Base-by-base conservation (phyloP, 2,888 invertebrate genomes). In the Drosophila bunnanda region DNA sequence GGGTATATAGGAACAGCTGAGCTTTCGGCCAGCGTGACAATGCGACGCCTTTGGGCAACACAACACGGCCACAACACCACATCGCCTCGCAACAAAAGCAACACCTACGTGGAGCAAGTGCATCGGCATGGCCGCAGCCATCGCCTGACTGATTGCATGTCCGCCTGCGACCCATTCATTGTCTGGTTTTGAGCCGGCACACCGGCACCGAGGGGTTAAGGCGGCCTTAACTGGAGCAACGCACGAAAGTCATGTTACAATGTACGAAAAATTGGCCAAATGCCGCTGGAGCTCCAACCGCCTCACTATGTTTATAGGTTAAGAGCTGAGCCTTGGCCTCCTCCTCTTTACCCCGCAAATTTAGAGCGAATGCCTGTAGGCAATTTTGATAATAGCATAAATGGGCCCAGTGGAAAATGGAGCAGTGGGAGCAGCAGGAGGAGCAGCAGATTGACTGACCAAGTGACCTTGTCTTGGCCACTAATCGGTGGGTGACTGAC, bases 311-410 rank as follows among this genome's bases (percentile, higher is more conserved):
- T 83, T 83, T 83, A 78, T 83, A 86, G 83, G 83, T 83, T 86
- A 83, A 86, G 89, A 88, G 73, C 88, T 88, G 61, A 88, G 88
- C 87, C 83, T 88, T 88, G 83, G 82, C 86, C 56, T 57, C 53
- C n/a, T 6, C 15, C 15, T 32, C 54, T 38, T 10, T 44, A 1
- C 6, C 12, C 46, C 28, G n/a, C 12, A 12, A 34, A 71, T 50
- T 59, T 59, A 25, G 32, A 38, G 43, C 38, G 48, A 53, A 22
- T 61, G 55, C 73, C 53, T 61, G 48, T 44, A 32, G 55, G 79
- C 72, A 83, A 80, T 88, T 87, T 88, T 81, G 78, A 86, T 84
- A 88, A 84, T 83, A 88, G 76, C 86, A 82, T 84, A 82, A 82
- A 64, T 75, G 44, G 44, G 34, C 46, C 22, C 13, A 17, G 22